Base-by-base conservation (phyloP, 2,888 invertebrate species). In the Acanthococcus lagerstroemiae region DNA sequence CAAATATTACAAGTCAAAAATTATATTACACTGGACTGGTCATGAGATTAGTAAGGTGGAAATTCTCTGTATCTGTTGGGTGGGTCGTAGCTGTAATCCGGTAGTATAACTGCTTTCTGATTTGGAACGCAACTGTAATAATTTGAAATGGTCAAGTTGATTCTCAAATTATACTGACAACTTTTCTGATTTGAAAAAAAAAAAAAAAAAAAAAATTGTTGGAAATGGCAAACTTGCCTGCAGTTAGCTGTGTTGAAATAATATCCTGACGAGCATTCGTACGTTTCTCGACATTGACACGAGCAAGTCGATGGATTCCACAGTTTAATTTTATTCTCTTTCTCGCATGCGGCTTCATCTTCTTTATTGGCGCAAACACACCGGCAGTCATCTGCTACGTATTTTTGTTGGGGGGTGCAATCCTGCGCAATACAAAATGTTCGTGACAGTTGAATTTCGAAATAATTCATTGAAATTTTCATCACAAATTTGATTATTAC, bases 321-420 rank as follows among this genome's bases (percentile, higher is more conserved):
- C 21, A 81, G 73, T 74, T 83, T 84, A 15, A 75, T 76, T 24
- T 76, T 77, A 56, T 78, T 75, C 69, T 78, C 77, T 56, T 67
- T 69, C 3, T 72, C 69, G 72, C 86, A 86, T 73, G 84, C 84
- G 6, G 77, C 75, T 68, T 80, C 78, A 37, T 83, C 84, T 69
- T 84, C 84, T 4, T 73, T 72, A 70, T 85, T 85, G 9, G 74
- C 77, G 72, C 86, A 86, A 15, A 74, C 74, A 72, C 86, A 86
- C 26, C 77, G 76, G 70, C 86, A 86, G 69, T 82, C 79, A 0
- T 78, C 75, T 66, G 77, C 73, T 54, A 75, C 74, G 71, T 85
- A 86, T 55, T 76, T 73, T 74, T 86, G 86, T 30, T 80, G 79
- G 4, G 73, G 72, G 55, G 78, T 82, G 72, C 86, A 86, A 71